Percentiles rank a stretch among this genome's conserved stretches.
phyloP scores from a whole-genome alignment of 2,888 invertebrate genomes.

The Agriopis marginaria region DNA sequence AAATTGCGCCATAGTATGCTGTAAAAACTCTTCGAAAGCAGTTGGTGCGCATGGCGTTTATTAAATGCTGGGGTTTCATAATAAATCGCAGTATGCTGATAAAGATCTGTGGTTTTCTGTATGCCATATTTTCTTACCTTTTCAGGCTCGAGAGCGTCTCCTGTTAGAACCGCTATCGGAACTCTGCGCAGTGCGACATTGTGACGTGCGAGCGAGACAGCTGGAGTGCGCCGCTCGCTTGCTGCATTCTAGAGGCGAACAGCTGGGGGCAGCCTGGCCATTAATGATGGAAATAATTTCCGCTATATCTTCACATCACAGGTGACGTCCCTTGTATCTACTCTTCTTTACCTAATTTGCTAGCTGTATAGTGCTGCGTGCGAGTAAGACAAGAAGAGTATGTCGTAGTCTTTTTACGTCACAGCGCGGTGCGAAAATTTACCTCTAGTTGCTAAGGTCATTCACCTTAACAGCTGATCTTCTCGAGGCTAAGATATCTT shows the following conservation, averaged over 20 bases:
- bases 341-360: not conserved
- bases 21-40: too few species aligned
- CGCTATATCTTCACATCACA: slow-evolving; percentile 97
- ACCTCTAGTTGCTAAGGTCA: too few species aligned
- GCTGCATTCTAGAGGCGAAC: slow-evolving; percentile 96
- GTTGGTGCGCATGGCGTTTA: too few species aligned
- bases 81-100: too few species aligned
- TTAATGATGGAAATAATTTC: slow-evolving; percentile 97
- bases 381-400: too few species aligned
- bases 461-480: too few species aligned
- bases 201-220: slow-evolving; percentile 97
- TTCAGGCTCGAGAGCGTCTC: slow-evolving; percentile 91
- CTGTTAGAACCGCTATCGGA: slow-evolving; percentile 96
- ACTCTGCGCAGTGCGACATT: slow-evolving; percentile 94
- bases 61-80: too few species aligned
- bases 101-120: not conserved
- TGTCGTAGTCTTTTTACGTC: too few species aligned
- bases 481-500: too few species aligned
- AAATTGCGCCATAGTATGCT: too few species aligned
- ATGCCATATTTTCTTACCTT: not conserved
- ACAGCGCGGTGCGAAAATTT: too few species aligned
- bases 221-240: slow-evolving; percentile 97
- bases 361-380: not conserved
- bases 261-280: slow-evolving; percentile 97
- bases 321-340: slow-evolving; percentile 81